Percentiles rank a stretch among this genome's conserved stretches.
phyloP scores from a whole-genome alignment of 2,797 vertebrate species.

The Macropus fuliginosus region DNA sequence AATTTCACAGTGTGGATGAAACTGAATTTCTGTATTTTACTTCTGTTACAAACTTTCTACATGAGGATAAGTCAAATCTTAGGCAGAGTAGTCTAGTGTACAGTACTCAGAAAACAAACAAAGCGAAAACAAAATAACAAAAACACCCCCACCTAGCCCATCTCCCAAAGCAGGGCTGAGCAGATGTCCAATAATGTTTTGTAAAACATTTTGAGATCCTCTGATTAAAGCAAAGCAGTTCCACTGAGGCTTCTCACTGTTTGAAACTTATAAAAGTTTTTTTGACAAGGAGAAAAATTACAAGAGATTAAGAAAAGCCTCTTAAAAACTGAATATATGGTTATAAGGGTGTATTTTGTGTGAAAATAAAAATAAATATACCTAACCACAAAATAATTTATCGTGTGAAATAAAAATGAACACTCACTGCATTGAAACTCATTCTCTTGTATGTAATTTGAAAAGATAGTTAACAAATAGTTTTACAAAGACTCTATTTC shows the following conservation, averaged over 20 bases:
- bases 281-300: constrained; percentile 48
- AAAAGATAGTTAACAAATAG: constrained; percentile 70
- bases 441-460: constrained; percentile 69
- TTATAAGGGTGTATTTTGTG: constrained; percentile 37
- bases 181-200: background rate
- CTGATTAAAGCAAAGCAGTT: constrained; percentile 8
- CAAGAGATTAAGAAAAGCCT: constrained; percentile 37
- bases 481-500: constrained; percentile 71
- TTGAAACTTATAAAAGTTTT: constrained; percentile 47
- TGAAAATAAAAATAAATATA: constrained; percentile 73
- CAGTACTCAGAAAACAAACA: background rate
- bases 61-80: background rate
- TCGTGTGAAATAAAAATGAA: constrained; percentile 66
- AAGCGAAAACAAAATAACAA: background rate
- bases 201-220: background rate
- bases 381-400: constrained; percentile 75
- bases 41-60: background rate
- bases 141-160: background rate
- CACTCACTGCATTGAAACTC: constrained; percentile 72
- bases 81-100: background rate
- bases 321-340: constrained; percentile 54
- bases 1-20: constrained; percentile 41
- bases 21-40: background rate
- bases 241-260: background rate
- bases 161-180: background rate